Evolutionary conservation across 2,113 vertebrate species (phyloP).

Genomic region (Gasterosteus aculeatus): DNA sequence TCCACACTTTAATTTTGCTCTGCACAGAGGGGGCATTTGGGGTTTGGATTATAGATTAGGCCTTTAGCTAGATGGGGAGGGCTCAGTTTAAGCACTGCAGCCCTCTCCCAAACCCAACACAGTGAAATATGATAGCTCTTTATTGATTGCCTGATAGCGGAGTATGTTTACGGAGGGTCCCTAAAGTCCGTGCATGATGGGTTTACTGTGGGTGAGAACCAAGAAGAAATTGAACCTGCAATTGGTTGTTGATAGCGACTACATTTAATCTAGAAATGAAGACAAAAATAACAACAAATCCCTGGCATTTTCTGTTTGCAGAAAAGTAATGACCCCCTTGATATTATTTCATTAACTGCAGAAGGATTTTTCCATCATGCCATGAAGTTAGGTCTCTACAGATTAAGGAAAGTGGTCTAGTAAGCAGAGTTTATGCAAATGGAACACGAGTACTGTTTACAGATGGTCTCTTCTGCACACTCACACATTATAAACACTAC

Average conservation of each 20-base stretch:
- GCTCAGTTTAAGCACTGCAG: slow-evolving; percentile 36
- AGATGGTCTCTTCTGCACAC: not conserved
- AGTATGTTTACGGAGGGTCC: slow-evolving; percentile 46
- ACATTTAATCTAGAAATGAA: slow-evolving; percentile 23
- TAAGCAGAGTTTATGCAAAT: slow-evolving; percentile 18
- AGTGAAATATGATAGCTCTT: slow-evolving; percentile 58
- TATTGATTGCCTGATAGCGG: slow-evolving; percentile 61
- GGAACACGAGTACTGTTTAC: not conserved
- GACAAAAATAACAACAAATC: not conserved
- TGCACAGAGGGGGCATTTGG: not conserved
- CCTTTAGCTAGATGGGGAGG: slow-evolving; percentile 27
- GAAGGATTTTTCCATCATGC: not conserved
- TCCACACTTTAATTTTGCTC: not conserved
- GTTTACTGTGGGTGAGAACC: slow-evolving; percentile 35
- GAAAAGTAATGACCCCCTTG: slow-evolving; percentile 2
- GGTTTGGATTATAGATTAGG: slow-evolving; percentile 41
- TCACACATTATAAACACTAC: not conserved
- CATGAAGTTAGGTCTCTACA: not conserved
- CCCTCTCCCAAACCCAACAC: slow-evolving; percentile 22
- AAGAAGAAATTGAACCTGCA: slow-evolving; percentile 27
- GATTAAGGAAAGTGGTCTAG: not conserved
- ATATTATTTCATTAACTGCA: slow-evolving; percentile 10
- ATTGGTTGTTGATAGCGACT: slow-evolving; percentile 4
- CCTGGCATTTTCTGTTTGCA: not conserved
- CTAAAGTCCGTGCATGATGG: slow-evolving; percentile 5